phyloP scores from a whole-genome alignment of 2,888 invertebrate genomes.

The Cantharis nigra region DNA sequence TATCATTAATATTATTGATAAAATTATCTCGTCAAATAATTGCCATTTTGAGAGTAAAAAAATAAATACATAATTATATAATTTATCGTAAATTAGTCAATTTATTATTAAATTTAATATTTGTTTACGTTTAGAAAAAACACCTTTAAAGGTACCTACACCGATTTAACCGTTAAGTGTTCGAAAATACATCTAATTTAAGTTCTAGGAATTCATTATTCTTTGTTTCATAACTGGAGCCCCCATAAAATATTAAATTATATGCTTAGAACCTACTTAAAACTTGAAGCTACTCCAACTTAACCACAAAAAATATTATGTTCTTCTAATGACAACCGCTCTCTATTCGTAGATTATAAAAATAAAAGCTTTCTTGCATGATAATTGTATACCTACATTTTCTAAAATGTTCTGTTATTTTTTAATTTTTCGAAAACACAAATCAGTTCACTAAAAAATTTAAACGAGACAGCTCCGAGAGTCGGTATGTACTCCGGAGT shows the following conservation, averaged over 20 bases:
- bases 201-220: constrained; percentile 44
- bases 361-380: constrained; percentile 27
- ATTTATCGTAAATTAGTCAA: background rate
- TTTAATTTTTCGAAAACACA: background rate
- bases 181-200: constrained; percentile 30
- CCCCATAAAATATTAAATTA: constrained; percentile 45
- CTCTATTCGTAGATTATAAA: constrained; percentile 4
- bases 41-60: background rate
- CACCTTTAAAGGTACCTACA: background rate
- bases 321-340: constrained; percentile 36
- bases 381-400: constrained; percentile 18
- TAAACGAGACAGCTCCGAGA: too few relatives aligned
- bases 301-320: constrained; percentile 36
- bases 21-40: background rate
- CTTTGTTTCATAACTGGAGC: constrained; percentile 41
- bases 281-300: constrained; percentile 32
- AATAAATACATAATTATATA: background rate
- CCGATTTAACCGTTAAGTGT: constrained; percentile 13
- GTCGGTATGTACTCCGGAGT: too few relatives aligned
- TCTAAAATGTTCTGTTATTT: background rate
- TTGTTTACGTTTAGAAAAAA: background rate
- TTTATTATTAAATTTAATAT: background rate
- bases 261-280: constrained; percentile 39
- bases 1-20: background rate
- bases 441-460: background rate